phyloP scores from a whole-genome alignment of 2,888 invertebrate species.

The Eurytoma californica region DNA sequence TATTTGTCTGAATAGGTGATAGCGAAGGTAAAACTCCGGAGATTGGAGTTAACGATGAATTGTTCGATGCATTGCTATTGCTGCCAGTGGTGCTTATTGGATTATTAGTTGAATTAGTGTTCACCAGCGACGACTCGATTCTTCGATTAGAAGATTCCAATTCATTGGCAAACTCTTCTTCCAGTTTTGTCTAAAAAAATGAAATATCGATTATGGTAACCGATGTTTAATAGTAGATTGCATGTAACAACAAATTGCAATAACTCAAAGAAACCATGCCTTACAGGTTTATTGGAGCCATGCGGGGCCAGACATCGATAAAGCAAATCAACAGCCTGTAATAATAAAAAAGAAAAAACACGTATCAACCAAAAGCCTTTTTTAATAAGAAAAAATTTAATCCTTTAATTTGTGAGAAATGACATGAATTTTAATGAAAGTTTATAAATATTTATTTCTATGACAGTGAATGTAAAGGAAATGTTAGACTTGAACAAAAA shows the following conservation, averaged over 20 bases:
- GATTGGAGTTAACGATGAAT: constrained; percentile 63
- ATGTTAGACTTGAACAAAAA: too few species aligned
- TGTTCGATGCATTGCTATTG: constrained; percentile 33
- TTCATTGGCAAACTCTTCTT: constrained; percentile 68
- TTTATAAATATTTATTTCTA: too few species aligned
- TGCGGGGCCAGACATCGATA: constrained; percentile 75
- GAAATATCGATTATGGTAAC: constrained; percentile 58
- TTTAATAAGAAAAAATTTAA: not conserved
- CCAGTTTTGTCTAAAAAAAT: constrained; percentile 72
- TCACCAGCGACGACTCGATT: constrained; percentile 66
- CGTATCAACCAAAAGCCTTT: constrained; percentile 70
- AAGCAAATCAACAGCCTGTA: constrained; percentile 75
- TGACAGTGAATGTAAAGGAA: too few species aligned
- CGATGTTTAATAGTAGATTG: constrained; percentile 59
- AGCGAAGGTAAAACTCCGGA: constrained; percentile 70
- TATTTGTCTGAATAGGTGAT: constrained; percentile 64
- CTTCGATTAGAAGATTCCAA: constrained; percentile 54
- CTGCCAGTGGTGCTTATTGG: not conserved
- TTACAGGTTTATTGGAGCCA: constrained; percentile 75
- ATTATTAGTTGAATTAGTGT: not conserved
- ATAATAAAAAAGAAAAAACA: constrained; percentile 74
- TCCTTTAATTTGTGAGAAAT: constrained; percentile 1
- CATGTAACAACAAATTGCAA: constrained; percentile 58
- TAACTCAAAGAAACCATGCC: constrained; percentile 74
- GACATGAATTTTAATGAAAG: not conserved